These are phyloP conservation scores for Phocoena sinus DNA, from an alignment of 2,113 vertebrate species.

Conservation along the genomic window DNA sequence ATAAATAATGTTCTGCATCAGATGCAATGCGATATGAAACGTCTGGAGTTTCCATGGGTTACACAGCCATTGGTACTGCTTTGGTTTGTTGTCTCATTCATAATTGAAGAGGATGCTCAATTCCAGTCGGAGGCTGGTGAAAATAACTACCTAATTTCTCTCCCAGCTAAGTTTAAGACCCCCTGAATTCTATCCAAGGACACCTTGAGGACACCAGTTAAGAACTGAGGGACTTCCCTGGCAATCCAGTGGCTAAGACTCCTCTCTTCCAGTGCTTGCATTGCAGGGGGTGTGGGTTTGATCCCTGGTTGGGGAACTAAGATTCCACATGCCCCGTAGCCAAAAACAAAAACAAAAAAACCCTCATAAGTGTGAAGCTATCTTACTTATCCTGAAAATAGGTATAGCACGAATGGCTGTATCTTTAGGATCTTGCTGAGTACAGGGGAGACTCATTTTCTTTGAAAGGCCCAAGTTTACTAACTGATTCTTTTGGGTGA, in stretches of 20 bases:
- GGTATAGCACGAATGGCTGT: no score
- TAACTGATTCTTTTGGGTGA: background rate
- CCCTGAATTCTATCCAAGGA: background rate
- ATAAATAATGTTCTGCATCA: background rate
- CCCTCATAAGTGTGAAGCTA: background rate
- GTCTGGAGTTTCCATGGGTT: background rate
- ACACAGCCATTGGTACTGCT: background rate
- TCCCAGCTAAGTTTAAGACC: background rate
- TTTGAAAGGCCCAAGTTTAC: background rate
- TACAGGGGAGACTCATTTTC: background rate
- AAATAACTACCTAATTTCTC: background rate
- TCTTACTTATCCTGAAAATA: background rate
- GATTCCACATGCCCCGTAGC: no score
- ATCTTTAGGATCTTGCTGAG: background rate
- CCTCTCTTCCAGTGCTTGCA: no score
- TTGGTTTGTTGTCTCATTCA: background rate
- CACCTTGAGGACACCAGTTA: background rate
- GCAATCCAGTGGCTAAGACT: no score
- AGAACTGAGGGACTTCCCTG: background rate
- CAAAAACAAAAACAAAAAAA: no score
- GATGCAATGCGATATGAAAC: background rate
- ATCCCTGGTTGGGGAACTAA: no score
- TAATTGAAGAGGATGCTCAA: background rate
- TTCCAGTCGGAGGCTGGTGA: background rate
- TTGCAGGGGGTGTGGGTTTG: no score